Conservation (phyloP, 2,797 vertebrate species). For the Dermochelys coriacea region DNA sequence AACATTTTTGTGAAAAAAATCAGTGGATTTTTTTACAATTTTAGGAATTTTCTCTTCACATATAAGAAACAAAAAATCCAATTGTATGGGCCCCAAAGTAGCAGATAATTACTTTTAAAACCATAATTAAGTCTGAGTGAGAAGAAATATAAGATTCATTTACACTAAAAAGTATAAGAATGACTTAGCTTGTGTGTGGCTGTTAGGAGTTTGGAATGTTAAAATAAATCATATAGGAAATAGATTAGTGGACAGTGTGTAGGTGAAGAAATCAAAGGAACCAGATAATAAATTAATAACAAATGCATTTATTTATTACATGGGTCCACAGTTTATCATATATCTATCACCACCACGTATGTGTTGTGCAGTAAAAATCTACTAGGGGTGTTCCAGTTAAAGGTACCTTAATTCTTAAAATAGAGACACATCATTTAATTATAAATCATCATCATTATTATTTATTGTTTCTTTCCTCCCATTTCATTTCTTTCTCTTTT, state of each 20-base stretch:
- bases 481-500: background rate
- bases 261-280: accelerated
- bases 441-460: background rate
- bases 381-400: background rate
- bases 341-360: background rate
- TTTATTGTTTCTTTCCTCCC: background rate
- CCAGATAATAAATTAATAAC: background rate
- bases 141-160: background rate
- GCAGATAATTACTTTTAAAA: background rate
- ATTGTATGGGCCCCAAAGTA: background rate
- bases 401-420: background rate
- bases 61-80: background rate
- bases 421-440: background rate
- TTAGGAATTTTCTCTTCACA: accelerated
- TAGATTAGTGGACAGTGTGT: background rate
- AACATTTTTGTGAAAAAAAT: background rate
- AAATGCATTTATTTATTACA: background rate
- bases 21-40: background rate
- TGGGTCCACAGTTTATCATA: background rate
- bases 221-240: background rate
- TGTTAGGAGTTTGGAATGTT: background rate
- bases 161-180: background rate
- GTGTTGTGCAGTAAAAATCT: background rate
- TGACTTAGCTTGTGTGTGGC: background rate
- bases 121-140: background rate